Evolutionary conservation across 2,797 vertebrate genomes (phyloP), one percentile per base, ranked within the genome.

Genomic region (Bufotes viridis): DNA sequence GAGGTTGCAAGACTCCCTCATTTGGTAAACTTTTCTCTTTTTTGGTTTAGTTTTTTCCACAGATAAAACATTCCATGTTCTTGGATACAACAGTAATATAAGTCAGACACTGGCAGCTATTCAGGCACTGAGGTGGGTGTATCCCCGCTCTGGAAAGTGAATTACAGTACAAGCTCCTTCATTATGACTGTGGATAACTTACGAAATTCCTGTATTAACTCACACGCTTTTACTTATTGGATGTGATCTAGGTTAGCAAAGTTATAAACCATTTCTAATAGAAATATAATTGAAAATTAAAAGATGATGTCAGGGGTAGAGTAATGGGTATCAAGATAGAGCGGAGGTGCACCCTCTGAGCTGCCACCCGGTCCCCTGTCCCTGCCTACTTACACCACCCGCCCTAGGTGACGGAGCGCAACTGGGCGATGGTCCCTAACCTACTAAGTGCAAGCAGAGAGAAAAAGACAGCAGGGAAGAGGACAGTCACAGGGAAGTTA

Each of bases 11-110:
- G 24, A 17, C 57, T 81, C 79, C 55, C 57, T 74, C 55, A 11
- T 51, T 57, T 24, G 24, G 49, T 86, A 65, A 86, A 63, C 79
- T 63, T 65, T 81, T 81, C 17, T 49, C 34, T 81, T 81, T 78
- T 61, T 61, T 74, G 12, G 12, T 76, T 72, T 14, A n/a, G 12
- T 34, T 67, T 78, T 83, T 88, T 84, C 81, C 63, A 84, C 13
- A 80, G 53, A 72, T 84, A 72, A 88, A 82, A 82, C 58, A 87
- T 87, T 87, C 69, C 58, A 84, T 87, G 70, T 87, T 87, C 58
- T 49, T 82, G 70, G 80, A 82, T 76, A 42, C 57, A 51, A 49
- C 29, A 79, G 63, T 80, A 78, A 70, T 53, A 18, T 51, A 24
- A 87, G 74, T 87, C 69, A 76, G 63, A 84, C 55, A n/a, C 67